Base-by-base conservation (phyloP, 2,113 vertebrate genomes). In the Pampusana beccarii region DNA sequence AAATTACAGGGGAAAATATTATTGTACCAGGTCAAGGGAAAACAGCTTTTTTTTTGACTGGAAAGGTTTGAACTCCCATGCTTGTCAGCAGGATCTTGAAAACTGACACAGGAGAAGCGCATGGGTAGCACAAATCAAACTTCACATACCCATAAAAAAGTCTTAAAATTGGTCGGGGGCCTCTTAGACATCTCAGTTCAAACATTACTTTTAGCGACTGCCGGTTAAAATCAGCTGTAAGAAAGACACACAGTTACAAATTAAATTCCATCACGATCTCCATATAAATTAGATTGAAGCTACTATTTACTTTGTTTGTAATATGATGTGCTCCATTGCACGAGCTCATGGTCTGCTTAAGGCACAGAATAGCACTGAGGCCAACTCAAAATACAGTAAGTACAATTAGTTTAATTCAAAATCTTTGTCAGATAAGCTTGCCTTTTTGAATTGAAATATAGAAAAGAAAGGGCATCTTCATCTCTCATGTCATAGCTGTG, bases 1-100 rank as follows among this genome's bases (percentile, higher is more conserved):
- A 70, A 81, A 58, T 33, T 3, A 12, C 8, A 53, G 25, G 2
- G 8, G 2, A 1, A 1, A 34, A 78, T 53, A 50, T 13, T 0
- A 51, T 25, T 67, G 25, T 56, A 25, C 31, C 40, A 62, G 48
- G 26, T 53, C 24, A 80, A 72, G 54, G 20, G 60, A 31, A 67
- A 89, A 93, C n/a, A 82, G 3, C 5, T 17, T 83, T 72, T 44
- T 13, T 78, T 60, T 80, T 64, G 36, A 28, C 4, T 42, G 48
- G 65, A 70, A 75, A 75, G 6, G 15, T 82, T 78, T 72, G 38
- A 88, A 74, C 9, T 82, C 36, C 20, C 13, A 17, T 60, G 34
- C 9, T 79, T 3, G 5, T 38, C 53, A 75, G 53, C 17, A 82
- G 33, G 36, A 58, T 85, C 24, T 51, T 67, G 34, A 90, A 93